phyloP scores from a whole-genome alignment of 1,140 invertebrate species.

The Mya arenaria region DNA sequence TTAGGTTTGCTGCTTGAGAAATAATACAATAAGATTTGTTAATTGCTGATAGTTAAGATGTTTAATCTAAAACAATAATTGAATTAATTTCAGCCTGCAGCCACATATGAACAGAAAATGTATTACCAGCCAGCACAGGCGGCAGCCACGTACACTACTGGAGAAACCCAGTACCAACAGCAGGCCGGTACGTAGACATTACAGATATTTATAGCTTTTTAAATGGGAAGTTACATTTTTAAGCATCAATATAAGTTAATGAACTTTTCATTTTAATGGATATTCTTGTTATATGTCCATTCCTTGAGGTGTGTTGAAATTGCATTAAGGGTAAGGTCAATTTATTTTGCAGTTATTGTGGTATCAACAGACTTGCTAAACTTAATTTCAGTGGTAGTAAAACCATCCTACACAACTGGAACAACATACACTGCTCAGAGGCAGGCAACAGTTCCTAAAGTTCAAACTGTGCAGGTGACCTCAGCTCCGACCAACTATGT shows the following conservation, averaged over 20 bases:
- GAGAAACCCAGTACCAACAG: constrained; percentile 82
- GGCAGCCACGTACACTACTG: constrained; percentile 82
- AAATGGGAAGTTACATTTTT: too few relatives aligned
- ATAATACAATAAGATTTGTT: too few relatives aligned
- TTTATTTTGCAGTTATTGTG: too few relatives aligned
- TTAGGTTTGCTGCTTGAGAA: too few relatives aligned
- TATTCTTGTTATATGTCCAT: background rate
- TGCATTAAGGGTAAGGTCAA: background rate
- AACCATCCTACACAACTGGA: constrained; percentile 81
- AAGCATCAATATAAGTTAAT: too few relatives aligned
- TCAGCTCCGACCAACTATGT: constrained; percentile 73
- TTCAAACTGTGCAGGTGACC: constrained; percentile 76
- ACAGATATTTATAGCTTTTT: too few relatives aligned
- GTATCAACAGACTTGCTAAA: background rate
- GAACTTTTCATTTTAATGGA: background rate
- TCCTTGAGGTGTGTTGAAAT: background rate
- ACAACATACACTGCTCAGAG: constrained; percentile 80
- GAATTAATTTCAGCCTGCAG: constrained; percentile 70
- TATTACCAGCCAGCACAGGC: constrained; percentile 77
- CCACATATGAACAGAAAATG: constrained; percentile 79
- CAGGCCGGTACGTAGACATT: constrained; percentile 81
- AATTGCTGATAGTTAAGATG: too few relatives aligned
- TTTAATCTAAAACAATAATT: constrained; percentile 18
- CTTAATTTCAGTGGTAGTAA: constrained; percentile 73
- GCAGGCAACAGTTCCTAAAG: constrained; percentile 67